Evolutionary conservation across 2,888 invertebrate species (phyloP).

Genomic region (Pseudanteris insignis): DNA sequence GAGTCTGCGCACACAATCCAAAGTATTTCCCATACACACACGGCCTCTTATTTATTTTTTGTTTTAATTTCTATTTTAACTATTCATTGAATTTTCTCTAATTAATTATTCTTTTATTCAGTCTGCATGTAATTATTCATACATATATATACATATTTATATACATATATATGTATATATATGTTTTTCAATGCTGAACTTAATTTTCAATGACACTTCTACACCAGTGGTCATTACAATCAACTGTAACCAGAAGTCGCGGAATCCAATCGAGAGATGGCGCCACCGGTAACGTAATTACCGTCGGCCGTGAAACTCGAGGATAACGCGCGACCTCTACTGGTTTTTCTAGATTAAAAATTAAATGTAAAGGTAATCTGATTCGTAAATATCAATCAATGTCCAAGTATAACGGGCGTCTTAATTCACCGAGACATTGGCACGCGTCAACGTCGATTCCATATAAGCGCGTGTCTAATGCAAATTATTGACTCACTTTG

Average conservation of each 20-base stretch:
- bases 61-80: conserved; percentile 17
- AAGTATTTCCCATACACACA: conserved; percentile 64
- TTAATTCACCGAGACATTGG: too few relatives aligned
- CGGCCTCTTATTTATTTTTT: conserved; percentile 51
- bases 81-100: not conserved
- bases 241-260: conserved; percentile 3
- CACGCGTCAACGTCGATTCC: too few relatives aligned
- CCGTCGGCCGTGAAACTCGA: not conserved
- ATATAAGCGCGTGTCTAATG: too few relatives aligned
- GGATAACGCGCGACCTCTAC: not conserved
- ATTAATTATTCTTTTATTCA: not conserved
- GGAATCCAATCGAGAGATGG: conserved; percentile 1
- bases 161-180: not conserved
- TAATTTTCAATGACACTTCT: too few relatives aligned
- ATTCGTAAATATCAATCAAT: conserved; percentile 2
- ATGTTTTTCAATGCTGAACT: too few relatives aligned
- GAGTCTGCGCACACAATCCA: conserved; percentile 66
- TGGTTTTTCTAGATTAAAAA: conserved; percentile 2
- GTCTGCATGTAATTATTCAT: too few relatives aligned
- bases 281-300: too few relatives aligned
- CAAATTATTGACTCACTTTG: too few relatives aligned
- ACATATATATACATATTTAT: too few relatives aligned
- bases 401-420: conserved; percentile 8
- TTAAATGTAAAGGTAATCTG: conserved; percentile 4
- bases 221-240: conserved; percentile 4